Base-by-base conservation (phyloP, 1,140 invertebrate genomes). In the Drosophila yakuba region DNA sequence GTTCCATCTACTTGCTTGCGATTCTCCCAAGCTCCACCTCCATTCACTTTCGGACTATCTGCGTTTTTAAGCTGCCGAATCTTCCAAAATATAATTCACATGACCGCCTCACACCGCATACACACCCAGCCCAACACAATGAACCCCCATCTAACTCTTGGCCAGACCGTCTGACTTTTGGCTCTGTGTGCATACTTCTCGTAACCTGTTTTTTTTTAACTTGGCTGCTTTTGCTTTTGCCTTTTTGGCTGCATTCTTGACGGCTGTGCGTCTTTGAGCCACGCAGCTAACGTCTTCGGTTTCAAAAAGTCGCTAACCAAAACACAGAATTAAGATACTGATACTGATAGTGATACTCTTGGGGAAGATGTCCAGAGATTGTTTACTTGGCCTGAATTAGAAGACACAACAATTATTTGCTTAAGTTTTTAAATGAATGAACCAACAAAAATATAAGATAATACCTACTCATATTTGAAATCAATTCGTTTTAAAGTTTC, bases 171-270 rank as follows among this genome's bases (percentile, higher is more conserved):
- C 77, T 82, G 75, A 82, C 82, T 85, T 67, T 86, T 82, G 83
- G 80, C 78, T 76, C 64, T 51, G 79, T 62, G 71, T 83, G 84
- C 72, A 78, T 68, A 76, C 73, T 62, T 73, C 68, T 54, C 62
- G 74, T 67, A 86, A 86, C 83, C 83, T 88, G 83, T 86, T 86
- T 86, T 84, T 86, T 84, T 59, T 84, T 67, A 25, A 20, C 57
- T 44, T 14, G 60, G 39, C 32, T 57, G 23, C 20, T 20, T 20
- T 1, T 20, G 20, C 64, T 59, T 17, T 75, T 77, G 74, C 56
- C 74, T 69, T 77, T 88, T 75, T 66, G 57, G 69, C 66, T 88
- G 80, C 83, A 86, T 88, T 86, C 83, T 89, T 64, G 58, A 50
- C 57, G 62, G 48, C 74, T 74, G 61, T 66, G 50, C 50, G 25